These are phyloP conservation scores for Leptinotarsa peninsularis DNA, from an alignment of 2,888 invertebrate species.

Conservation along the genomic window DNA sequence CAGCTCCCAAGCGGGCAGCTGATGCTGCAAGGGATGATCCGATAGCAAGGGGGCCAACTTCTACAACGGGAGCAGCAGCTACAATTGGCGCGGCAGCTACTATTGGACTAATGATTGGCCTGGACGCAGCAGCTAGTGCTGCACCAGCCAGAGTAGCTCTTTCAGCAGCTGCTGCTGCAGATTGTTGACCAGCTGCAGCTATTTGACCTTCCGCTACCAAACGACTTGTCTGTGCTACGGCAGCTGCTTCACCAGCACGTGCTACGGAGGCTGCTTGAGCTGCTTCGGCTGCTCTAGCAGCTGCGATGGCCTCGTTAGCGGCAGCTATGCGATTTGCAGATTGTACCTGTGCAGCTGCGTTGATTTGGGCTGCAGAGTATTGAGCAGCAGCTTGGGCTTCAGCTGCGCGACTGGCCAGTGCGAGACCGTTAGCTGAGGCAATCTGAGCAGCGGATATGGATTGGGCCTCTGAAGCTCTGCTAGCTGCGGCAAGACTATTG, in stretches of 20 bases:
- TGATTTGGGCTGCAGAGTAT: conserved; percentile 33
- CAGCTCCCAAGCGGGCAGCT: conserved; percentile 26
- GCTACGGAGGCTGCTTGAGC: conserved; percentile 33
- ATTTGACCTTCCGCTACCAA: conserved; percentile 35
- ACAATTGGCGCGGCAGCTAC: conserved; percentile 24
- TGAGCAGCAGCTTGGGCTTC: conserved; percentile 39
- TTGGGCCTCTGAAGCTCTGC: conserved; percentile 30
- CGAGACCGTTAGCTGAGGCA: conserved; percentile 31
- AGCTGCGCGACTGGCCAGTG: conserved; percentile 31
- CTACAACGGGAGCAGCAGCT: conserved; percentile 13
- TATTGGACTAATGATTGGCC: conserved; percentile 23
- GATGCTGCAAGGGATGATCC: conserved; percentile 11
- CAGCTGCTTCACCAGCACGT: conserved; percentile 34
- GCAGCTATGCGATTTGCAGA: conserved; percentile 33
- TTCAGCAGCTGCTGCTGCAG: conserved; percentile 27
- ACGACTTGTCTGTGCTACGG: conserved; percentile 38
- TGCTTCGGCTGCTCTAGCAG: conserved; percentile 26
- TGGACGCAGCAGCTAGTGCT: conserved; percentile 21
- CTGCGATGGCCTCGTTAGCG: conserved; percentile 33
- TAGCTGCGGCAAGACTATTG: conserved; percentile 29
- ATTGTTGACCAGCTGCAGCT: conserved; percentile 33
- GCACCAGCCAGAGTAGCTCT: conserved; percentile 19
- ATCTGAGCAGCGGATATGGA: conserved; percentile 26
- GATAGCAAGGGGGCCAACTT: background rate
- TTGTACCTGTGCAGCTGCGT: conserved; percentile 36